phyloP scores from a whole-genome alignment of 2,888 invertebrate genomes.

The Aspidiotus rigidus region DNA sequence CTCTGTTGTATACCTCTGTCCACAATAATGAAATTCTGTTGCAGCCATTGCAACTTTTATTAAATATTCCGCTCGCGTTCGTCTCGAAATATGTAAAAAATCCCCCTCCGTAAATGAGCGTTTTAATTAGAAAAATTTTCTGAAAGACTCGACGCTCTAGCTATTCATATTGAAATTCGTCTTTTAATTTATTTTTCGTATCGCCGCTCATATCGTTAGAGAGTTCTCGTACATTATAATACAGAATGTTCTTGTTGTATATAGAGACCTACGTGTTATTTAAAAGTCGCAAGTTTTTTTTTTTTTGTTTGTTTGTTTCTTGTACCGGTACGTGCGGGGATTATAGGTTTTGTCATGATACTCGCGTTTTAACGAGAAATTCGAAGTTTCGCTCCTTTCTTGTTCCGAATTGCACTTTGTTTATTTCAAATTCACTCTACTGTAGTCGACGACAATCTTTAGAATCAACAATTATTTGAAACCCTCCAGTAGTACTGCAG shows the following conservation, averaged over 20 bases:
- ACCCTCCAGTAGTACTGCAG: neutral
- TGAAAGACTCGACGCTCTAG: neutral
- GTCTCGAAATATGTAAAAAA: conserved; percentile 2
- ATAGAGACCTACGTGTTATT: neutral
- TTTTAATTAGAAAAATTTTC: conserved; percentile 1
- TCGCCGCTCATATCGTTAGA: neutral
- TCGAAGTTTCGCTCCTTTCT: too few species aligned
- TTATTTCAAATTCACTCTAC: too few species aligned
- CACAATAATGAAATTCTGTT: too few species aligned
- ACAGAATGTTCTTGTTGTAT: too few species aligned
- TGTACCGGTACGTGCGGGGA: too few species aligned
- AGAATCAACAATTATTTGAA: too few species aligned
- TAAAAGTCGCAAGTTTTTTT: neutral
- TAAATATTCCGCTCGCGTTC: conserved; percentile 2
- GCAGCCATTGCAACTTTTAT: neutral
- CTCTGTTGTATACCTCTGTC: too few species aligned
- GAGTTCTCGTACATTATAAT: too few species aligned
- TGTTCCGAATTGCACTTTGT: too few species aligned
- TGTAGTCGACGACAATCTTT: too few species aligned
- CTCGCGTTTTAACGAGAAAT: too few species aligned
- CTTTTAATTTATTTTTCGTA: conserved; percentile 2
- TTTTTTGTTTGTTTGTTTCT: neutral
- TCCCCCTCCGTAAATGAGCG: conserved; percentile 1
- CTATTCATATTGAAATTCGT: conserved; percentile 1
- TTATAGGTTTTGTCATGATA: too few species aligned